These are phyloP conservation scores for Zootoca vivipara DNA, from an alignment of 2,113 vertebrate genomes.

Conservation along the genomic window DNA sequence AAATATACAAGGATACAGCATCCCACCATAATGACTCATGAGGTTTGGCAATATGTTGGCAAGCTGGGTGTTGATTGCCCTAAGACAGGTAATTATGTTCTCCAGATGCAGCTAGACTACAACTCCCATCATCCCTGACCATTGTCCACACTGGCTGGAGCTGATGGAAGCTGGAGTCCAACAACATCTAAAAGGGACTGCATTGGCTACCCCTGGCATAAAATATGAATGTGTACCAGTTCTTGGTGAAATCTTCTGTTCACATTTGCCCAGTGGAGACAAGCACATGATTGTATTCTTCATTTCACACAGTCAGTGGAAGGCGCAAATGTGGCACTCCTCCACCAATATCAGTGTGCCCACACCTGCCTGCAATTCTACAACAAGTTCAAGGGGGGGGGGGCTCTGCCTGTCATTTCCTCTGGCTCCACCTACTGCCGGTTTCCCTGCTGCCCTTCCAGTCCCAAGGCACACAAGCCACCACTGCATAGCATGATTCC, in stretches of 20 bases:
- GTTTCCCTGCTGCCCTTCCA: too few relatives aligned
- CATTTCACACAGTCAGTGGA: conserved; percentile 15
- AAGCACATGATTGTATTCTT: conserved; percentile 26
- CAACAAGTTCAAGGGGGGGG: too few relatives aligned
- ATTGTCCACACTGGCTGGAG: background rate
- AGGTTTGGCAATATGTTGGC: background rate
- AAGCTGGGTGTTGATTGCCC: background rate
- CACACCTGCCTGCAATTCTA: too few relatives aligned
- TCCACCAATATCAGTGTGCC: too few relatives aligned
- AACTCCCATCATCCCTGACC: background rate
- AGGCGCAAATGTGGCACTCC: background rate
- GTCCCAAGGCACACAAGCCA: too few relatives aligned
- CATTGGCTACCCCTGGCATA: too few relatives aligned
- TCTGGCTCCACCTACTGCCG: too few relatives aligned
- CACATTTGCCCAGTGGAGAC: background rate
- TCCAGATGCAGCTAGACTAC: background rate
- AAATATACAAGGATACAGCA: background rate
- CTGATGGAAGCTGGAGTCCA: background rate
- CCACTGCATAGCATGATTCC: background rate
- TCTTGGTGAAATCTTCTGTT: background rate
- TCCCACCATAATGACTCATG: background rate
- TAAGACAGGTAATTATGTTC: background rate
- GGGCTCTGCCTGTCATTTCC: too few relatives aligned
- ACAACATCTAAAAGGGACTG: too few relatives aligned
- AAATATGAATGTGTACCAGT: background rate